Evolutionary conservation across 2,113 vertebrate species (phyloP).

Genomic region (Lepus europaeus): DNA sequence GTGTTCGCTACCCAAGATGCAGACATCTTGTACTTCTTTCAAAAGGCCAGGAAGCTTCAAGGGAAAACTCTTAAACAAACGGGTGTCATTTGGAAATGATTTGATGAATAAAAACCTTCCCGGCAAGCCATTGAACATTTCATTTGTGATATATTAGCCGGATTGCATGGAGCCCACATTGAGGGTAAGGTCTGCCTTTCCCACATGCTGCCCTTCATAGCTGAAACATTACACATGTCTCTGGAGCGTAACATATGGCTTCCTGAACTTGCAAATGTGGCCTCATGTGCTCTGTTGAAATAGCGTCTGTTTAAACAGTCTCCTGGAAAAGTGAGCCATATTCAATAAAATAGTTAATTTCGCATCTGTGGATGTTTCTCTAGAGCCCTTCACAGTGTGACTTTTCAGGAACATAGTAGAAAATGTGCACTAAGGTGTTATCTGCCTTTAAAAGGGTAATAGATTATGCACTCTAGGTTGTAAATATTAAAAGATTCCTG

Average conservation of each 20-base stretch:
- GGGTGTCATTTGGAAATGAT: constrained; percentile 78
- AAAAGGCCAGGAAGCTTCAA: not conserved
- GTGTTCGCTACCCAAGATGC: constrained; percentile 44
- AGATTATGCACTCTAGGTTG: not conserved
- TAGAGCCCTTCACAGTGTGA: constrained; percentile 58
- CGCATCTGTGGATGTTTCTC: constrained; percentile 58
- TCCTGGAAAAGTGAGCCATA: constrained; percentile 66
- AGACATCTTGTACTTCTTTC: constrained; percentile 22
- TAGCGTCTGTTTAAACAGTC: constrained; percentile 78
- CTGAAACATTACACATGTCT: constrained; percentile 83
- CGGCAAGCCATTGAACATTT: constrained; percentile 67
- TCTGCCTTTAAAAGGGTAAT: not conserved
- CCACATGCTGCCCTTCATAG: constrained; percentile 78
- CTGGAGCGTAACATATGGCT: constrained; percentile 74
- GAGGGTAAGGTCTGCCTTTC: constrained; percentile 68
- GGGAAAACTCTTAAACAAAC: constrained; percentile 49
- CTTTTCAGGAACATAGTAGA: constrained; percentile 39
- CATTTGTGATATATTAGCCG: constrained; percentile 71
- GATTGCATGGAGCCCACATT: constrained; percentile 61
- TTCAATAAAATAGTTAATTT: constrained; percentile 68
- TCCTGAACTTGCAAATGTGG: constrained; percentile 74
- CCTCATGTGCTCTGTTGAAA: constrained; percentile 74
- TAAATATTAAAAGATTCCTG: constrained; percentile 30
- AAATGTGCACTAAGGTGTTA: not conserved
- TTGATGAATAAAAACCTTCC: constrained; percentile 61